phyloP scores from a whole-genome alignment of 2,797 vertebrate genomes.

The Melanotaenia maccullochi region DNA sequence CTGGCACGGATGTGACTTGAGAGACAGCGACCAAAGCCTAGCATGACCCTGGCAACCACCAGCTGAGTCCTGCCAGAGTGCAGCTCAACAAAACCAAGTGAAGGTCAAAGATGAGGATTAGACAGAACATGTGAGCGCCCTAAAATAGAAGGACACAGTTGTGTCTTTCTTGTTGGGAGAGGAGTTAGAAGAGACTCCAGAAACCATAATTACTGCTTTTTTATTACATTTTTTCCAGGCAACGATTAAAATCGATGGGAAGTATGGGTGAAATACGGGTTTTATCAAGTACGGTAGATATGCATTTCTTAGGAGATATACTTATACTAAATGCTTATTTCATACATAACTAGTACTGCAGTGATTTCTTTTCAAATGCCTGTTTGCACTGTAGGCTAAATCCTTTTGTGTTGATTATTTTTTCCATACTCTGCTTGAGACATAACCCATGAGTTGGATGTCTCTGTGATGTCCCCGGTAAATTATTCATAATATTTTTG shows the following conservation, averaged over 20 bases:
- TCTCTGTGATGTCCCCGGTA: slow-evolving; percentile 71
- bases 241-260: neutral
- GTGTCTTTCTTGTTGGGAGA: neutral
- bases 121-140: slow-evolving; percentile 55
- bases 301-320: slow-evolving; percentile 49
- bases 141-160: slow-evolving; percentile 38
- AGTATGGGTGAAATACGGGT: neutral
- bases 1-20: slow-evolving; percentile 62
- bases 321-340: slow-evolving; percentile 33
- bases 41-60: slow-evolving; percentile 76
- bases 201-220: slow-evolving; percentile 10
- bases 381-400: slow-evolving; percentile 81
- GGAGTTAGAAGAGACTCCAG: slow-evolving; percentile 1
- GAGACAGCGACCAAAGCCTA: slow-evolving; percentile 71
- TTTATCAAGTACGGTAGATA: slow-evolving; percentile 40
- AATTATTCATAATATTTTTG: slow-evolving; percentile 71
- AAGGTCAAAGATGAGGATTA: slow-evolving; percentile 73
- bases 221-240: neutral
- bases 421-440: slow-evolving; percentile 84
- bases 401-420: slow-evolving; percentile 88
- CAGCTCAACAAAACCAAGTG: slow-evolving; percentile 53
- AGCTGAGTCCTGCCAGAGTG: slow-evolving; percentile 70
- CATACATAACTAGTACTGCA: slow-evolving; percentile 38
- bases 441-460: slow-evolving; percentile 85
- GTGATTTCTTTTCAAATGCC: slow-evolving; percentile 38